Evolutionary conservation across 23 tunicate genomes (phyloP).

Genomic region (Corella eumyota): DNA sequence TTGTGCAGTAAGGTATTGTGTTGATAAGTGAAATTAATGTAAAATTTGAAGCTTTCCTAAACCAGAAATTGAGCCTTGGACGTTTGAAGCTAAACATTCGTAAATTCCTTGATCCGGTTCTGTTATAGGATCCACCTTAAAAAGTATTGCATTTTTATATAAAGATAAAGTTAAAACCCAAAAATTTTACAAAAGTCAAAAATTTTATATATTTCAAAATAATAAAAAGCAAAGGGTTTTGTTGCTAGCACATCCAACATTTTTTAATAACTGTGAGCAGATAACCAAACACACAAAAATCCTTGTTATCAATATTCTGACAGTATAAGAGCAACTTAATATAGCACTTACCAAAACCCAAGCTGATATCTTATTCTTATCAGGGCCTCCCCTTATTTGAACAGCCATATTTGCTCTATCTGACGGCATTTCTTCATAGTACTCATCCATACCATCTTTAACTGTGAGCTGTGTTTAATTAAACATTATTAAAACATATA

Average conservation of each 20-base stretch:
- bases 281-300: no score
- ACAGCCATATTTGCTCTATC: conserved; percentile 38
- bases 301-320: no score
- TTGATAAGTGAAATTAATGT: no score
- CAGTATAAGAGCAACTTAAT: no score
- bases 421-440: conserved; percentile 37
- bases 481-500: no score
- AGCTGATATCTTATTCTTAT: conserved; percentile 41
- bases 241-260: no score
- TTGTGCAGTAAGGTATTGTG: no score
- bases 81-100: conserved; percentile 42
- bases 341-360: conserved; percentile 31
- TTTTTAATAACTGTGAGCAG: no score
- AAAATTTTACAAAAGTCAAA: no score
- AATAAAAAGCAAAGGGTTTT: no score
- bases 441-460: conserved; percentile 11
- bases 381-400: conserved; percentile 39
- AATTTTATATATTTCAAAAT: no score
- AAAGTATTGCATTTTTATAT: not conserved
- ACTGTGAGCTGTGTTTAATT: not conserved
- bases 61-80: conserved; percentile 29
- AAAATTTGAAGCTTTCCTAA: conserved; percentile 7
- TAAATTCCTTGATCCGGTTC: conserved; percentile 27
- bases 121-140: conserved; percentile 33
- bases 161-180: not conserved